Base-by-base conservation (phyloP, 2,888 invertebrate species). In the Temnothorax ravouxi region DNA sequence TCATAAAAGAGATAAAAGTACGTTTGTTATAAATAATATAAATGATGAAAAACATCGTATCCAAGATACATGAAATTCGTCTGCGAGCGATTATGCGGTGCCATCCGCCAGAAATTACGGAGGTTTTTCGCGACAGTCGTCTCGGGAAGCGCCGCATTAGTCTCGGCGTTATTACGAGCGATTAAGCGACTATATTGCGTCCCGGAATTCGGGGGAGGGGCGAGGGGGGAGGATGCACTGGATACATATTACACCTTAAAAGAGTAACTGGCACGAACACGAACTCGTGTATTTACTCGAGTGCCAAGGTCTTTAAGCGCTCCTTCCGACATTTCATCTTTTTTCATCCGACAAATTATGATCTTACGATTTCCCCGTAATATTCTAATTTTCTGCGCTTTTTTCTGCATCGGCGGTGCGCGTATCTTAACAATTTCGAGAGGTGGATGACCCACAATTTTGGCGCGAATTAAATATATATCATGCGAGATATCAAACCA, bases 101-200 rank as follows among this genome's bases (percentile, higher is more conserved):
- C 84, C 74, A 83, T 61, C 80, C 87, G 89, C 86, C 88, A 88
- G 89, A 86, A 88, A 90, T 90, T 88, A 83, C 86, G 11, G 47
- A 59, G 71, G 85, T 88, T 90, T 90, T 90, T 90, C 89, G 69
- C 86, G 80, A 83, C 72, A 64, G 74, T 83, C 85, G 88, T 79
- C 86, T 77, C 90, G 66, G 64, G 74, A 75, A 85, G 81, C 83
- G 84, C 71, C 84, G 83, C 91, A 91, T 91, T 91, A 90, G 90
- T 91, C 91, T 90, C 88, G 86, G 86, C 87, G 88, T 90, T 90
- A 91, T 91, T 91, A 91, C 90, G 88, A 90, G 86, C 91, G 92
- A 92, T 91, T 91, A 91, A 91, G 89, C 91, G 89, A 86, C 86
- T 83, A 59, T 69, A 87, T 84, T 79, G 76, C 84, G 84, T 80